Base-by-base conservation (phyloP, 1,140 invertebrate species). In the Bombus turneri region DNA sequence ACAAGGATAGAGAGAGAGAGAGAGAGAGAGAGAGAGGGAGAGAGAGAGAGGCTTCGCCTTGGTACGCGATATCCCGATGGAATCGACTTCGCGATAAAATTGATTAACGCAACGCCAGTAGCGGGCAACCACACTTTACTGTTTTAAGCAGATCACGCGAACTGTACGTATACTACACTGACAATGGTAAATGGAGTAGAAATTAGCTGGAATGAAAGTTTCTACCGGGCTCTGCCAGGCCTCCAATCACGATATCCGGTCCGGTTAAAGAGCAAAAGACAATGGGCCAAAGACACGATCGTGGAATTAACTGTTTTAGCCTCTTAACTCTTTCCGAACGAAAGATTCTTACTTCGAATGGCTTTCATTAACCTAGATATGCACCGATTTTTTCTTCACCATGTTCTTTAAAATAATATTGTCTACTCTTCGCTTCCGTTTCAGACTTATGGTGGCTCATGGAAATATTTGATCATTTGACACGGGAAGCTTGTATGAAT, bases 11-110 rank as follows among this genome's bases (percentile, higher is more conserved):
- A 28, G 57, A 57, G 53, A 9, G 57, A 59, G 53, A 8, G 8
- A 57, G 53, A 57, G 6, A 57, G 22, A 18, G 6, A 57, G 25
- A n/a, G 3, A 59, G 3, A 59, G 28, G 28, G 1, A 59, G 59
- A n/a, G 10, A 13, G 59, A n/a, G 28, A 86, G 78, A 68, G 83
- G 22, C 37, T 28, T 31, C 57, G 81, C 64, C 83, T 82, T 82
- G 64, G 75, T 72, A 81, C 76, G 77, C 69, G 73, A 74, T 81
- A 81, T 88, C 75, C 75, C 66, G 64, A 79, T 81, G 66, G 77
- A 88, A 88, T 91, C 83, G 83, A 86, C 73, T 88, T 85, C 83
- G 86, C 86, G 88, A 91, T 93, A 89, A 92, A 92, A 92, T 93
- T 93, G 88, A 93, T 92, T 92, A 91, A 87, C 89, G 79, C 75